Percentiles rank a stretch among this genome's conserved stretches.
Evolutionary conservation across 1,140 invertebrate species (phyloP).

Genomic region (Listronotus oregonensis): DNA sequence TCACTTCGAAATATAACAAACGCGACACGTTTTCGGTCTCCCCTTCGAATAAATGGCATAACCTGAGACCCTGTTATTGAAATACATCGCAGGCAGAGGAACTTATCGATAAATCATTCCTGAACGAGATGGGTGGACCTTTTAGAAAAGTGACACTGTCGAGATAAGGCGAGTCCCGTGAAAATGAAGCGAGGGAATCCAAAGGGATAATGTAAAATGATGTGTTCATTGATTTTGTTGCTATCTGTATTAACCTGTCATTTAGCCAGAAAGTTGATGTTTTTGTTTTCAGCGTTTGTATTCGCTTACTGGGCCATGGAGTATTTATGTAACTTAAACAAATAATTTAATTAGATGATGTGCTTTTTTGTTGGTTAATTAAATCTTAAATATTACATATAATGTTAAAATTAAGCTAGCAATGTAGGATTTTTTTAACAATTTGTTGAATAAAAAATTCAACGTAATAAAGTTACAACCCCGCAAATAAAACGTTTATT

Average conservation of each 20-base stretch:
- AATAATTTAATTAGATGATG: too few relatives aligned
- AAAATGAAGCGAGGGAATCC: constrained; percentile 23
- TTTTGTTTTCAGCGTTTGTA: not conserved
- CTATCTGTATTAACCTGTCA: constrained; percentile 27
- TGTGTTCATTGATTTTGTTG: constrained; percentile 27
- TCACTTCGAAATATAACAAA: constrained; percentile 18
- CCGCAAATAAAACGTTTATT: too few relatives aligned
- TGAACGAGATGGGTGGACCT: constrained; percentile 34
- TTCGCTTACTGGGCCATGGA: not conserved
- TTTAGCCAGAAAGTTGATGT: not conserved
- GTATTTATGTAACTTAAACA: too few relatives aligned
- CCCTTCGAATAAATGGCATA: constrained; percentile 25
- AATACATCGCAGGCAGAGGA: constrained; percentile 31
- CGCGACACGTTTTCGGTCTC: constrained; percentile 21
- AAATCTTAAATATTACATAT: too few relatives aligned
- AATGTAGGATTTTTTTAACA: too few relatives aligned
- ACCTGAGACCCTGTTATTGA: constrained; percentile 33
- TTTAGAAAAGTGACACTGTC: constrained; percentile 36
- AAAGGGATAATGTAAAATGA: constrained; percentile 26
- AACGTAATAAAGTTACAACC: too few relatives aligned
- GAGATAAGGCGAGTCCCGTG: constrained; percentile 30
- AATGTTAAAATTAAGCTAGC: too few relatives aligned
- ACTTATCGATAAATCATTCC: constrained; percentile 36
- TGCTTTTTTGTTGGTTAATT: too few relatives aligned
- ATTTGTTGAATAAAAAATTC: too few relatives aligned